These are phyloP conservation scores for Amiota communis DNA, from an alignment of 2,888 invertebrate genomes.

Conservation along the genomic window DNA sequence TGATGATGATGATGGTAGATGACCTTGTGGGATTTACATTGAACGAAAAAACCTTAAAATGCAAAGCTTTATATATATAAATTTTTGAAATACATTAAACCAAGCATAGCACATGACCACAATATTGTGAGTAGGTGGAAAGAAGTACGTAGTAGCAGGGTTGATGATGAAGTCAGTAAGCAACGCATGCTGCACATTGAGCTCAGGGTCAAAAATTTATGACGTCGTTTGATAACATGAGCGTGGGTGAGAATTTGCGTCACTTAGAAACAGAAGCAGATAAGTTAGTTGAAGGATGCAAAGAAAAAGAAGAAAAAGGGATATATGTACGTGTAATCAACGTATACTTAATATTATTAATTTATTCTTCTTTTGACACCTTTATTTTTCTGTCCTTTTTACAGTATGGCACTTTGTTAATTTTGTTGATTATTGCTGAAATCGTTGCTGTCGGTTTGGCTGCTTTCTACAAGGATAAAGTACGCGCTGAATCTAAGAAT, in stretches of 20 bases:
- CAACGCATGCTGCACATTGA: conserved; percentile 58
- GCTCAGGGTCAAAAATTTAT: conserved; percentile 61
- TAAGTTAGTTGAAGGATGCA: conserved; percentile 40
- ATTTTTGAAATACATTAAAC: no score
- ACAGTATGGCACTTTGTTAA: conserved; percentile 81
- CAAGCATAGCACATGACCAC: no score
- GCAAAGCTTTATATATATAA: no score
- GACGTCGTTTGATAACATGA: not conserved
- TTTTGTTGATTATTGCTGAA: conserved; percentile 79
- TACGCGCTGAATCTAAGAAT: conserved; percentile 77
- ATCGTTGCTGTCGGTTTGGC: conserved; percentile 80
- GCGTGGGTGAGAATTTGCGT: conserved; percentile 35
- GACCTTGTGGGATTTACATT: no score
- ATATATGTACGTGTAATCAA: no score
- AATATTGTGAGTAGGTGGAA: no score
- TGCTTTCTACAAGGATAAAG: conserved; percentile 78
- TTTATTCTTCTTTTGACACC: not conserved
- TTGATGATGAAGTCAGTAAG: not conserved
- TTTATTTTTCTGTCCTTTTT: conserved; percentile 47
- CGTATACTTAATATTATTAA: not conserved
- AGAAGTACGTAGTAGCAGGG: no score
- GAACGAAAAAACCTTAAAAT: no score
- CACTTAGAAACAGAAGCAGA: conserved; percentile 33
- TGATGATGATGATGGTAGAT: conserved; percentile 40
- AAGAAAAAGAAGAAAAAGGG: not conserved